phyloP scores from a whole-genome alignment of 2,113 vertebrate genomes.

The Falcunculus frontatus region DNA sequence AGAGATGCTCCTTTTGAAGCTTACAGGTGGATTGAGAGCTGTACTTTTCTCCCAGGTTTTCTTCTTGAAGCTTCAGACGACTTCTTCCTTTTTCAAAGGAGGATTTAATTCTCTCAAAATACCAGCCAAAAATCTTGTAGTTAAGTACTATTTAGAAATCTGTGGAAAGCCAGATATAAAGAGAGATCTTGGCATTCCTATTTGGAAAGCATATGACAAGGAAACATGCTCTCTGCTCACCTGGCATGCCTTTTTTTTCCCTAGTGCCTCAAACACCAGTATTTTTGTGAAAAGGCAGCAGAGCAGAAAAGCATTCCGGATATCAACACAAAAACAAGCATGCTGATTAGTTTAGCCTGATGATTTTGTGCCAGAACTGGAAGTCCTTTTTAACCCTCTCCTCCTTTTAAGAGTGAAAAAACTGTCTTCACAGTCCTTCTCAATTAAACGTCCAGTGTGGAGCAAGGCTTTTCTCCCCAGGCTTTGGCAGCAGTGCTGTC shows the following conservation, averaged over 20 bases:
- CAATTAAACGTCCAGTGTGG: neutral
- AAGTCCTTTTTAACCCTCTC: neutral
- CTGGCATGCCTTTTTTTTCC: neutral
- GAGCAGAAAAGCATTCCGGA: neutral
- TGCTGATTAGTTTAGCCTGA: neutral
- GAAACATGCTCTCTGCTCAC: neutral
- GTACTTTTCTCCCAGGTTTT: neutral
- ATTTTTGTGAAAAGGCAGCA: neutral
- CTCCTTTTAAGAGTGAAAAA: neutral
- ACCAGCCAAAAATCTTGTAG: neutral
- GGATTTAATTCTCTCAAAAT: neutral
- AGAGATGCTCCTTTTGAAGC: neutral
- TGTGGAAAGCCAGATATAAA: neutral
- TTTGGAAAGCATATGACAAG: neutral
- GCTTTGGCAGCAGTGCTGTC: rapidly evolving
- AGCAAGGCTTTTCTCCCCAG: neutral
- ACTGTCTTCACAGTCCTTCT: neutral
- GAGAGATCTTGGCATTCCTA: neutral
- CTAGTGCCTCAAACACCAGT: neutral
- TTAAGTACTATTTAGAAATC: neutral
- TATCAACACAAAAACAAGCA: neutral
- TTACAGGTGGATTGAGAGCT: neutral
- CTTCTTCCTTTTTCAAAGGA: neutral
- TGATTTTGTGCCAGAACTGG: neutral
- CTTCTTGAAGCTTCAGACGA: neutral